Base-by-base conservation (phyloP, 2,797 vertebrate genomes). In the Coilia nasus region DNA sequence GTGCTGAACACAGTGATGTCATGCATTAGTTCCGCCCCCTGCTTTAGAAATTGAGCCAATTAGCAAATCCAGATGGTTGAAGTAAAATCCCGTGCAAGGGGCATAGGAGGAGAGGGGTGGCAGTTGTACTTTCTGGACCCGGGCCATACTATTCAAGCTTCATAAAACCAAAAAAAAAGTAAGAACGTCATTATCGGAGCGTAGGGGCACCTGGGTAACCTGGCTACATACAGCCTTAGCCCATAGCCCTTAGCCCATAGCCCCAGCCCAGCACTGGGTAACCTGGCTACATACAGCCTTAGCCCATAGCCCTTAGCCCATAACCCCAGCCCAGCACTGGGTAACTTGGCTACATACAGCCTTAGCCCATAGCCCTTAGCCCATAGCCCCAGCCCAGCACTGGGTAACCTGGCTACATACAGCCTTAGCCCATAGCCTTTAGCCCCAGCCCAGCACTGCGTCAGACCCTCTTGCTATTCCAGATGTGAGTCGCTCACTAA, bases 11-110 rank as follows among this genome's bases (percentile, higher is more conserved):
- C 67, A 17, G 57, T 83, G 57, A 44, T 75, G 31, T 75, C 67
- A 75, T 75, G 15, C 31, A 75, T 75, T 81, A 46, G 44, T 81
- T 56, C 31, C 21, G 15, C 23, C 28, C n/a, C 6, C 50, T 82
- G 19, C 35, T n/a, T 71, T 46, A 44, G 60, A 1, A 21, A 35
- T 47, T 23, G 81, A 31, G 59, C 9, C 64, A 35, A 75, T 75
- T 75, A 75, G 67, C 31, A 31, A 41, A 41, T 75, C 67, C 67
- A 75, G 67, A 75, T 75, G 67, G 67, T 28, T 75, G 67, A 75
- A 75, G 67, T 75, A 75, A 41, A 41, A 75, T 41, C 31, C 25
- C 2, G 19, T n/a, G 2, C 6, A 21, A 6, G 19, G 17, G 59
- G 60, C 10, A 47, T 3, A 47, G 46, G 46, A 47, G 46, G 3